Percentiles rank a stretch among this genome's conserved stretches.
phyloP scores from a whole-genome alignment of 2,888 invertebrate genomes.

The Scaptomyza caliginosa region DNA sequence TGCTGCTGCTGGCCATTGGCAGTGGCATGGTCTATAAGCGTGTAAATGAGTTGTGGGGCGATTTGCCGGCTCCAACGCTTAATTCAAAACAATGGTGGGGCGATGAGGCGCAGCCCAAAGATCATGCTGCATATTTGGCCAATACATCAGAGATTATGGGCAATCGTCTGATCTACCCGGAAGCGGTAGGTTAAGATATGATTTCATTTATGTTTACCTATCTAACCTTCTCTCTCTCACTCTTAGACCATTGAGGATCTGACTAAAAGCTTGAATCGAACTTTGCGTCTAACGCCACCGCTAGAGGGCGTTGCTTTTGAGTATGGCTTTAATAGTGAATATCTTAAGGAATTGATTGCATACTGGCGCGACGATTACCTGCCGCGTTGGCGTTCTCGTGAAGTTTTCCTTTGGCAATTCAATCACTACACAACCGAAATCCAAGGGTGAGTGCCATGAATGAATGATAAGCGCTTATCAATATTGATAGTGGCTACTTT shows the following conservation, averaged over 20 bases:
- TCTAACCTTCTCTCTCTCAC: neutral
- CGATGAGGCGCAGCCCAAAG: constrained; percentile 70
- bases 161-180: constrained; percentile 67
- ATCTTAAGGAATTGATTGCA: constrained; percentile 88
- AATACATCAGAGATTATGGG: constrained; percentile 67
- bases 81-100: constrained; percentile 81
- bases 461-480: constrained; percentile 45
- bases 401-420: constrained; percentile 89
- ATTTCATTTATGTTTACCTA: neutral
- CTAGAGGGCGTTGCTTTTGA: constrained; percentile 88
- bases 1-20: constrained; percentile 68
- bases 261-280: constrained; percentile 85
- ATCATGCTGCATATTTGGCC: constrained; percentile 69
- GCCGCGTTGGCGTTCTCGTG: constrained; percentile 88
- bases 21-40: constrained; percentile 69
- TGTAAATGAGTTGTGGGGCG: constrained; percentile 53
- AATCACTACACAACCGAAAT: constrained; percentile 91
- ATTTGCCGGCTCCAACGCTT: constrained; percentile 64
- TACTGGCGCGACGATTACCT: constrained; percentile 93
- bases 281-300: constrained; percentile 85
- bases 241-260: constrained; percentile 86
- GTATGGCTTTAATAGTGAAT: constrained; percentile 92
- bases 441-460: constrained; percentile 85
- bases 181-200: constrained; percentile 49
- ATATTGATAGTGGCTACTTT: constrained; percentile 22